Evolutionary conservation across 2,797 vertebrate species (phyloP), one percentile per base, ranked within the genome.

Genomic region (Rhodeus uyekii): DNA sequence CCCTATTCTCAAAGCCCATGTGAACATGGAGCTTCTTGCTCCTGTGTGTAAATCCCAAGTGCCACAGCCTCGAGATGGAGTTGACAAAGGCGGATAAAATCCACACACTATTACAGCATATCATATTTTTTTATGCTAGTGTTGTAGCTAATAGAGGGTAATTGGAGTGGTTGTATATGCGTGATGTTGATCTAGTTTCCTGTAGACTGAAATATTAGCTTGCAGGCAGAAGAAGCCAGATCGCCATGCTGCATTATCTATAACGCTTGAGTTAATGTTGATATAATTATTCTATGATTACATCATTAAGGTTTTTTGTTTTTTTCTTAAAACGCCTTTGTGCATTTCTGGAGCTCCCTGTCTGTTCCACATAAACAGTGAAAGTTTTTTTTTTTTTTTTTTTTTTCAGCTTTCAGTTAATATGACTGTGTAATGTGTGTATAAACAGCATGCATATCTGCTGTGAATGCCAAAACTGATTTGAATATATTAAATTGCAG

Each of bases 11-110:
- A 65, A 81, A 82, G 46, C 77, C 76, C 32, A 22, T 38, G 18
- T n/a, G 42, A 68, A 34, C 24, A 50, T 83, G 68, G 32, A 71
- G 55, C 63, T 76, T 61, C 27, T n/a, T 34, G n/a, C 50, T 50
- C 5, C 48, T 55, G 64, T 53, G n/a, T 67, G 38, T 78, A 74
- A 83, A 73, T 85, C 83, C 82, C 72, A 76, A n/a, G 68, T 78
- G 78, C 65, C 4, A 5, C 44, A 53, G 22, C 53, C 46, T 74
- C 36, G 55, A 86, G 58, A 81, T 72, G 5, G 3, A 63, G 61
- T 74, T 65, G 55, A 81, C 24, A 27, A 79, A 81, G 12, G 63
- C 32, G 55, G 60, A 83, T 53, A 79, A 81, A 80, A 86, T 83
- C 36, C 69, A 81, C 78, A 81, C 48, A 50, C 58, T 69, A 46